Conservation (phyloP, 2,113 vertebrate genomes). For the Channa maculata region DNA sequence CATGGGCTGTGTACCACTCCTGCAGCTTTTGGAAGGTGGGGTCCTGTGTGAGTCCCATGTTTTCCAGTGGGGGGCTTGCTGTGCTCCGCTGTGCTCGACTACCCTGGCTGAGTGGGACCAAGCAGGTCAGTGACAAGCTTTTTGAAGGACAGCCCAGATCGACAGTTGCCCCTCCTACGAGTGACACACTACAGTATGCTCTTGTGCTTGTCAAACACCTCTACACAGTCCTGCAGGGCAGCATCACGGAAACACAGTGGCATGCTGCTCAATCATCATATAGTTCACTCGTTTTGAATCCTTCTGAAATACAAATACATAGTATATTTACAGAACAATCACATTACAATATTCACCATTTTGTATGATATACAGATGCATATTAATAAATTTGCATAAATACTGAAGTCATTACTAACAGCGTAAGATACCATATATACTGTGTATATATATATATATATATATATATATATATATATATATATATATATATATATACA, state of each 20-base stretch:
- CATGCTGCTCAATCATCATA: neutral
- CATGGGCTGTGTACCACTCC: conserved; percentile 87
- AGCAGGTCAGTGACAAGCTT: conserved; percentile 31
- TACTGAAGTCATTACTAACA: no score
- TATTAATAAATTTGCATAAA: no score
- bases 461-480: no score
- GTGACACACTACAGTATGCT: conserved; percentile 40
- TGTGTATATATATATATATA: no score
- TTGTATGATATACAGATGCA: no score
- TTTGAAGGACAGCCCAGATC: conserved; percentile 62
- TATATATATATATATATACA: no score
- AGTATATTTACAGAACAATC: neutral
- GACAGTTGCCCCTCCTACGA: conserved; percentile 65
- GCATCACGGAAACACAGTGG: neutral
- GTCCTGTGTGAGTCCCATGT: conserved; percentile 88
- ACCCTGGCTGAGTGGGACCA: conserved; percentile 56
- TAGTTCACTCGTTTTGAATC: neutral
- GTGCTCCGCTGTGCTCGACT: conserved; percentile 62
- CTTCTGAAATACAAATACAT: neutral
- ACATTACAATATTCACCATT: no score
- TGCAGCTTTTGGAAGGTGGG: conserved; percentile 88
- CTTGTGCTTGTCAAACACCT: conserved; percentile 23
- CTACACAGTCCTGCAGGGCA: conserved; percentile 23
- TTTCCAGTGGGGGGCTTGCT: conserved; percentile 49
- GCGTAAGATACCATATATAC: no score